Evolutionary conservation across 1,140 invertebrate genomes (phyloP).

Genomic region (Leptopilina clavipes): DNA sequence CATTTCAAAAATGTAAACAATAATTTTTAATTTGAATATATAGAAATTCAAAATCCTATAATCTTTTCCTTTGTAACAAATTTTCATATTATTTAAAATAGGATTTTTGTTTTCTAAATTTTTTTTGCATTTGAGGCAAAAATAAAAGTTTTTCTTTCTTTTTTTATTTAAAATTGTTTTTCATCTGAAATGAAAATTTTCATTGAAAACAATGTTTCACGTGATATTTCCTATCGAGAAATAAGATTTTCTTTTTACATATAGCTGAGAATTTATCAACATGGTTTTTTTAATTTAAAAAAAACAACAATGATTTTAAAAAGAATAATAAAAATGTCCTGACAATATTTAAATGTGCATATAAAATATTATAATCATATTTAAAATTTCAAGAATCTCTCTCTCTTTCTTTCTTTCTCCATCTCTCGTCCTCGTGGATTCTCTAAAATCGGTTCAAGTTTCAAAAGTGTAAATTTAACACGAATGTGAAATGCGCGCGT

Average conservation of each 20-base stretch:
- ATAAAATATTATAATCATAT: not conserved
- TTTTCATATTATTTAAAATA: conserved; percentile 1
- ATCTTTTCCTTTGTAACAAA: no score
- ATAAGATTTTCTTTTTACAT: not conserved
- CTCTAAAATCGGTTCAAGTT: conserved; percentile 30
- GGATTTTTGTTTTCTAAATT: not conserved
- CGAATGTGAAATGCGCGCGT: conserved; percentile 24
- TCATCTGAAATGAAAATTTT: not conserved
- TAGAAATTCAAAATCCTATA: conserved; percentile 6
- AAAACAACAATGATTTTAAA: not conserved
- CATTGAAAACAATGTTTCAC: not conserved
- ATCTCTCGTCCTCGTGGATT: conserved; percentile 12
- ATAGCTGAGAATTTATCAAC: not conserved
- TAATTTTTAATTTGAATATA: not conserved
- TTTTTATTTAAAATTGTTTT: not conserved
- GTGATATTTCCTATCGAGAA: conserved; percentile 5
- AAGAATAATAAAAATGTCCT: not conserved
- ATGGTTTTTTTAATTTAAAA: not conserved
- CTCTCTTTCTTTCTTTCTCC: no score
- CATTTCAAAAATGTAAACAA: not conserved
- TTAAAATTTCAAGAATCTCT: conserved; percentile 4
- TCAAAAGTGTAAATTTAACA: conserved; percentile 4
- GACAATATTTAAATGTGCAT: not conserved
- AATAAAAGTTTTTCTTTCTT: no score
- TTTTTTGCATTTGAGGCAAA: not conserved